Conservation (phyloP, 2,888 invertebrate species). For the Stegana nigrithorax region DNA sequence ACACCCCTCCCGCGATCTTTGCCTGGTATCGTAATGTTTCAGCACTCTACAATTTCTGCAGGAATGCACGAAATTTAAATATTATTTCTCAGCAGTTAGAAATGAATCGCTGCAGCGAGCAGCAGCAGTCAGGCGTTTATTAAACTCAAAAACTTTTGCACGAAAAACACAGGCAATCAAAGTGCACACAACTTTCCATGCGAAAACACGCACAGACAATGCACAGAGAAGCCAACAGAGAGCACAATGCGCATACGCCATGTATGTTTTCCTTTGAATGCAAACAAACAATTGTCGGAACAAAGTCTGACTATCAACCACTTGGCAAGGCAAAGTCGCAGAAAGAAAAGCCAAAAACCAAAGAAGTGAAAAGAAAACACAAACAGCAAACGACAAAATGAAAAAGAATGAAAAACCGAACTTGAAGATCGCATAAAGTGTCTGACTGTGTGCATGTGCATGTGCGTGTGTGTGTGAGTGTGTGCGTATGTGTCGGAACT, state of each 20-base stretch:
- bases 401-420: not conserved
- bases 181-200: slow-evolving; percentile 34
- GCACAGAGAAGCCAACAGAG: slow-evolving; percentile 27
- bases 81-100: no score
- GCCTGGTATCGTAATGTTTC: no score
- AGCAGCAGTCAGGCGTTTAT: not conserved
- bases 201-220: slow-evolving; percentile 33
- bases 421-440: slow-evolving; percentile 13
- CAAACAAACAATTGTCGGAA: not conserved
- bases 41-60: no score
- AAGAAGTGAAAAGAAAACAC: not conserved
- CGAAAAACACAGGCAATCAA: slow-evolving; percentile 27
- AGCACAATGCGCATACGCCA: slow-evolving; percentile 50
- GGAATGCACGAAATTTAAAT: no score
- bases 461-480: not conserved
- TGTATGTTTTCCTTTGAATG: slow-evolving; percentile 30
- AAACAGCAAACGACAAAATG: not conserved
- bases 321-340: no score
- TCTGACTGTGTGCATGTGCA: not conserved
- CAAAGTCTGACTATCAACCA: not conserved
- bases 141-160: not conserved
- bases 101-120: no score
- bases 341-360: not conserved
- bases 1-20: no score
- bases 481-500: not conserved